Evolutionary conservation across 2,113 vertebrate species (phyloP).

Genomic region (Pachyramphus minor): DNA sequence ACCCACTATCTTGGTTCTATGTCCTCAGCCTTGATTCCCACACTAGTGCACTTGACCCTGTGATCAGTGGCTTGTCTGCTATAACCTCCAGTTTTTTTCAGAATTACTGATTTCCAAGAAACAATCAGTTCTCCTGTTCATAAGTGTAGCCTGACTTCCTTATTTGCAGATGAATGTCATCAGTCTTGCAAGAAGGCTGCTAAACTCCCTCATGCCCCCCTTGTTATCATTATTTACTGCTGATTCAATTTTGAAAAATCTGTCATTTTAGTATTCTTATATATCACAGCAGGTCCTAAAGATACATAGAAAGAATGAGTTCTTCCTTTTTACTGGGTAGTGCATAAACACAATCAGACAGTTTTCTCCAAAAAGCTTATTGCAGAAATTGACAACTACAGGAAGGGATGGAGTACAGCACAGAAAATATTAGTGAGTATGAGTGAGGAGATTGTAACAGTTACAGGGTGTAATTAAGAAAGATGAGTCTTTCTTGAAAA

Average conservation of each 20-base stretch:
- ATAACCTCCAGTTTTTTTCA: not conserved
- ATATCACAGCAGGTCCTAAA: not conserved
- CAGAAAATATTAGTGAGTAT: not conserved
- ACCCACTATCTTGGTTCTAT: not conserved
- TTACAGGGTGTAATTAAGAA: not conserved
- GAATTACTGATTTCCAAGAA: not conserved
- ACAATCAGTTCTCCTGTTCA: fast-evolving
- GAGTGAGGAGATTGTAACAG: not conserved
- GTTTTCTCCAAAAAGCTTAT: not conserved
- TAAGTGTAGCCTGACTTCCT: not conserved
- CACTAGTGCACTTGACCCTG: not conserved
- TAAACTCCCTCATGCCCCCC: not conserved
- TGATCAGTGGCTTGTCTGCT: not conserved
- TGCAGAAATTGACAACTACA: not conserved
- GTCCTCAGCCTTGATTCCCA: not conserved
- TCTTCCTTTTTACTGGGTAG: not conserved
- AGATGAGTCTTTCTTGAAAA: not conserved
- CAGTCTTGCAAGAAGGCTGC: not conserved
- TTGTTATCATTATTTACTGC: not conserved
- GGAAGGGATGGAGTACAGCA: not conserved
- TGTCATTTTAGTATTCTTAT: not conserved
- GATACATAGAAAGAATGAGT: not conserved
- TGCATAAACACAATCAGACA: not conserved
- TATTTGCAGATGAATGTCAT: not conserved
- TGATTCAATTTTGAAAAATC: not conserved